Conservation (phyloP, 2,113 vertebrate species). For the Canis aureus region DNA sequence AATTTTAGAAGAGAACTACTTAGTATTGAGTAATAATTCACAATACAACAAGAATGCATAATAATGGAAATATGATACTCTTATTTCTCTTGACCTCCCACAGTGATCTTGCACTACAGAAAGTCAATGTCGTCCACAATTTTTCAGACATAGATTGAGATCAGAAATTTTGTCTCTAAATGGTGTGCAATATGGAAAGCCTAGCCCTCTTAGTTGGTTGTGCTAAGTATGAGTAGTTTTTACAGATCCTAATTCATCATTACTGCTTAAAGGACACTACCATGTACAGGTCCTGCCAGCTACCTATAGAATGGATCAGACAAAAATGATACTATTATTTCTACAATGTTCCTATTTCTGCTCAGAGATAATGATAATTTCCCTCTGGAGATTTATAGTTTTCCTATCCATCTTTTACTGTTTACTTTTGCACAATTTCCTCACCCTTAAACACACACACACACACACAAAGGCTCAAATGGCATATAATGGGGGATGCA, state of each 20-base stretch:
- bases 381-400: neutral
- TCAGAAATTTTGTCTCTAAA: neutral
- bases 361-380: neutral
- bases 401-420: neutral
- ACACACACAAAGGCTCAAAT: neutral
- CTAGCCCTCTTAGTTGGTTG: neutral
- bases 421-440: neutral
- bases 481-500: too few species aligned
- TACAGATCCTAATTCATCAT: neutral
- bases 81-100: neutral
- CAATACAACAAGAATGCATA: neutral
- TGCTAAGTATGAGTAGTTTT: neutral
- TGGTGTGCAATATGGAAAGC: neutral
- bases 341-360: neutral
- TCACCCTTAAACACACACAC: neutral
- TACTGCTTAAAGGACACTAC: neutral
- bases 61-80: neutral
- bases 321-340: neutral
- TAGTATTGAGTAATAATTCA: neutral
- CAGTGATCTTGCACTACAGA: neutral
- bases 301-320: neutral
- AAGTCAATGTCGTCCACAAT: neutral
- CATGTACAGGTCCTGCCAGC: neutral
- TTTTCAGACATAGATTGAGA: neutral
- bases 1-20: neutral